Evolutionary conservation across 2,113 vertebrate species (phyloP).

Genomic region (Bos indicus): DNA sequence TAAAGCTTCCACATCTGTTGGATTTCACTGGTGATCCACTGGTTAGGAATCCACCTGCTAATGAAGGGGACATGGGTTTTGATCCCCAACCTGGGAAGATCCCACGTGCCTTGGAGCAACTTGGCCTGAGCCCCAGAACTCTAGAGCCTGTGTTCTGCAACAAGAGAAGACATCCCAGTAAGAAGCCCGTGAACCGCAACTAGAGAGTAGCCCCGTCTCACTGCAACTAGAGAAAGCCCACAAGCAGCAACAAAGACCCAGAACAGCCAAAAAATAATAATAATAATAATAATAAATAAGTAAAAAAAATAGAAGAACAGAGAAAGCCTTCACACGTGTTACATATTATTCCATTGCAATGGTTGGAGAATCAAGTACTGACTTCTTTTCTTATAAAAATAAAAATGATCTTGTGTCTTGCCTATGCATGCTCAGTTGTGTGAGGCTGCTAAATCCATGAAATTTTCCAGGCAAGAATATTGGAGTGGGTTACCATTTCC

Average conservation of each 20-base stretch:
- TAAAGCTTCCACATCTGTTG: constrained; percentile 25
- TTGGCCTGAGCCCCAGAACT: not conserved
- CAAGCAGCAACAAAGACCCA: not conserved
- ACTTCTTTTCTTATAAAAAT: constrained; percentile 14
- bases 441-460: not conserved
- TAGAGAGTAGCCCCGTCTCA: not conserved
- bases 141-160: not conserved
- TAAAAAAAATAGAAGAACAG: not conserved
- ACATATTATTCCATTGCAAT: not conserved
- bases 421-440: not conserved
- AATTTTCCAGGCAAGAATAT: not conserved
- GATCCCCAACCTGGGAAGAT: not conserved
- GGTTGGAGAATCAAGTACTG: not conserved
- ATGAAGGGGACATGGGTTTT: not conserved
- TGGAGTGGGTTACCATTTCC: not conserved
- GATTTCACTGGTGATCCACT: not conserved
- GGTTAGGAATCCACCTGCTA: not conserved
- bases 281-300: not conserved
- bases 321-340: constrained; percentile 37
- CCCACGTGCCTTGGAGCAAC: not conserved
- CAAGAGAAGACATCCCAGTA: not conserved
- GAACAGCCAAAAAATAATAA: not conserved
- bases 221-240: not conserved
- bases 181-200: not conserved
- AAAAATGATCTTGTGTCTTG: not conserved